Percentiles rank a stretch among this genome's conserved stretches.
Evolutionary conservation across 2,888 invertebrate species (phyloP).

Genomic region (Phoronis australis): DNA sequence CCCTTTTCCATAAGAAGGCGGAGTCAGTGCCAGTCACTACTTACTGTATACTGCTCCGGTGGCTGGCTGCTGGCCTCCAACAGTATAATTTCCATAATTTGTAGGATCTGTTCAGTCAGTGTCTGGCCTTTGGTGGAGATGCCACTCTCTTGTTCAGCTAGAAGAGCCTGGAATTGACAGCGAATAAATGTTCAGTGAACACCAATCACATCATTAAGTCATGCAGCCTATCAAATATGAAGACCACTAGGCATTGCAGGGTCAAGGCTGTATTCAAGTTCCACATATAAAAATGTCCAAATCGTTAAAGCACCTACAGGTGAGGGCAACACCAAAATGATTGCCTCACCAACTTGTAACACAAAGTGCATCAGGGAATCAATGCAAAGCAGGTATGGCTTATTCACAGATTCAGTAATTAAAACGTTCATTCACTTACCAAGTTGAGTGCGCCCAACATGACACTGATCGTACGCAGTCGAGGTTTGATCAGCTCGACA

Average conservation of each 20-base stretch:
- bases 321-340: too few relatives aligned
- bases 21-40: too few relatives aligned
- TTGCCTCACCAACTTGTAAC: too few relatives aligned
- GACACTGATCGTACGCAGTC: slow-evolving; percentile 58
- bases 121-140: slow-evolving; percentile 52
- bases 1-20: too few relatives aligned
- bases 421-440: too few relatives aligned
- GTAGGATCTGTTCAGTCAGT: slow-evolving; percentile 83
- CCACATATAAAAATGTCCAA: too few relatives aligned
- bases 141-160: slow-evolving; percentile 45
- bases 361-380: too few relatives aligned
- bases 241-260: too few relatives aligned
- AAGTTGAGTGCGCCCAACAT: slow-evolving; percentile 69
- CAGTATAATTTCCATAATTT: slow-evolving; percentile 91
- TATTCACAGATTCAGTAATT: too few relatives aligned
- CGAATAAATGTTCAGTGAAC: neutral
- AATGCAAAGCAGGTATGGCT: too few relatives aligned
- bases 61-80: slow-evolving; percentile 85
- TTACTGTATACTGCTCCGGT: slow-evolving; percentile 65
- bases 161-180: slow-evolving; percentile 38
- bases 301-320: too few relatives aligned
- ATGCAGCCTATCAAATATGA: neutral
- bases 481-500: slow-evolving; percentile 79
- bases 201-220: neutral
- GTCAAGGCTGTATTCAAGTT: too few relatives aligned